These are phyloP conservation scores for Oxyura jamaicensis DNA, from an alignment of 2,113 vertebrate species.

Conservation along the genomic window DNA sequence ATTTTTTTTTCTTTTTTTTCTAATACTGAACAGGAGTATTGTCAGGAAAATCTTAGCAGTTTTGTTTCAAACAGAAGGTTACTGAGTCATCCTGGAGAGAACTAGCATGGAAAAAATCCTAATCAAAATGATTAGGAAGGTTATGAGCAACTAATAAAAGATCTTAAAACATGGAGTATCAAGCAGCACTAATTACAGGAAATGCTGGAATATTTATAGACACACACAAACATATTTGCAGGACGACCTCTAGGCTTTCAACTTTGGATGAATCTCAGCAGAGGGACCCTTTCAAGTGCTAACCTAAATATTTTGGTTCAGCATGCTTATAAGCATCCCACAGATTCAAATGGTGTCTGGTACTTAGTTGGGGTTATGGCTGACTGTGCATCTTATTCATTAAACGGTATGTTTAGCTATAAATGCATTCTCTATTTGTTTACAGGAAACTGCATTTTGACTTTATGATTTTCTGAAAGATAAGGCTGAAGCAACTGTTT, in stretches of 20 bases:
- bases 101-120: background rate
- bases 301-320: conserved; percentile 25
- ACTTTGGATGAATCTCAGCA: background rate
- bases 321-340: background rate
- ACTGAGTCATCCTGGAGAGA: background rate
- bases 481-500: background rate
- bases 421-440: background rate
- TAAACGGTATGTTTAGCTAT: background rate
- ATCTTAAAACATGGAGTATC: background rate
- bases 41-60: background rate
- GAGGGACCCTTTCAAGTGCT: background rate
- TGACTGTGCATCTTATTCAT: conserved; percentile 1
- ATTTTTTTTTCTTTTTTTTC: background rate
- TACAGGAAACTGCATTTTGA: background rate
- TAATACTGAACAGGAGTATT: background rate
- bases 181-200: background rate
- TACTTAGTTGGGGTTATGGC: background rate
- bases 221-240: background rate
- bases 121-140: background rate
- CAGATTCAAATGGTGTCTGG: background rate
- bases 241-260: conserved; percentile 2
- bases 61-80: background rate
- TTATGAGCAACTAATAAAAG: background rate
- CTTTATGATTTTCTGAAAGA: conserved; percentile 42
- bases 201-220: conserved; percentile 31